phyloP scores from a whole-genome alignment of 2,888 invertebrate genomes.

The Sclerodermus sp. region DNA sequence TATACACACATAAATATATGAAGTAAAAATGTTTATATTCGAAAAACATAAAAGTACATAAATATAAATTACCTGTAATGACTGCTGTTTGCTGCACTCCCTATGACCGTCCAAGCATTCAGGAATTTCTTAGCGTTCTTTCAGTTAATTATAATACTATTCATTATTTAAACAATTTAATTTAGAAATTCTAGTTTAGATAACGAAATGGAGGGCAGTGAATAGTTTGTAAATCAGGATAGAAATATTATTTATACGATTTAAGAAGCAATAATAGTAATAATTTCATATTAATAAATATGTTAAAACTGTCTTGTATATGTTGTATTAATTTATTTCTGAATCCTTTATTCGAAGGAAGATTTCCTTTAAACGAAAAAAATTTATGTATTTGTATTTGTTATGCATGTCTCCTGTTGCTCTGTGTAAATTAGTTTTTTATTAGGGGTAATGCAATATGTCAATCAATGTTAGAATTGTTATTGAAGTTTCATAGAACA shows the following conservation, averaged over 20 bases:
- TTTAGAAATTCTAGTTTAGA: slow-evolving; percentile 27
- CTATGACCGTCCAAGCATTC: slow-evolving; percentile 39
- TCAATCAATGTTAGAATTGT: too few species aligned
- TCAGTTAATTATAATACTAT: slow-evolving; percentile 15
- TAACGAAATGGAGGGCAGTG: slow-evolving; percentile 41
- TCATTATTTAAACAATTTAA: slow-evolving; percentile 48
- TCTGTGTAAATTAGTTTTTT: slow-evolving; percentile 17
- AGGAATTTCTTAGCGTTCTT: slow-evolving; percentile 23
- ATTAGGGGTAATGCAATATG: too few species aligned
- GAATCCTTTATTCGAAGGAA: slow-evolving; percentile 27
- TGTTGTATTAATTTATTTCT: slow-evolving; percentile 39
- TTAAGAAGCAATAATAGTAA: slow-evolving; percentile 55
- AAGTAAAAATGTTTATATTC: slow-evolving; percentile 35
- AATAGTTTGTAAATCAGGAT: slow-evolving; percentile 36
- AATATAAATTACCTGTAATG: slow-evolving; percentile 37
- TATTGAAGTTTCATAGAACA: too few species aligned
- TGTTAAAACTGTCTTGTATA: slow-evolving; percentile 43
- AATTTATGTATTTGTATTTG: slow-evolving; percentile 1
- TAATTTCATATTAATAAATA: slow-evolving; percentile 56
- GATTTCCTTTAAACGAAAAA: slow-evolving; percentile 11
- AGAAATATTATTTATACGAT: slow-evolving; percentile 53
- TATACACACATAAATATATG: slow-evolving; percentile 22
- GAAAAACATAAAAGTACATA: slow-evolving; percentile 29
- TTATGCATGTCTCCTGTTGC: slow-evolving; percentile 14
- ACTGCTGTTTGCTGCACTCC: slow-evolving; percentile 45